Percentiles rank a stretch among this genome's conserved stretches.
phyloP scores from a whole-genome alignment of 2,797 vertebrate species.

The Rhabdophis nuchalis region DNA sequence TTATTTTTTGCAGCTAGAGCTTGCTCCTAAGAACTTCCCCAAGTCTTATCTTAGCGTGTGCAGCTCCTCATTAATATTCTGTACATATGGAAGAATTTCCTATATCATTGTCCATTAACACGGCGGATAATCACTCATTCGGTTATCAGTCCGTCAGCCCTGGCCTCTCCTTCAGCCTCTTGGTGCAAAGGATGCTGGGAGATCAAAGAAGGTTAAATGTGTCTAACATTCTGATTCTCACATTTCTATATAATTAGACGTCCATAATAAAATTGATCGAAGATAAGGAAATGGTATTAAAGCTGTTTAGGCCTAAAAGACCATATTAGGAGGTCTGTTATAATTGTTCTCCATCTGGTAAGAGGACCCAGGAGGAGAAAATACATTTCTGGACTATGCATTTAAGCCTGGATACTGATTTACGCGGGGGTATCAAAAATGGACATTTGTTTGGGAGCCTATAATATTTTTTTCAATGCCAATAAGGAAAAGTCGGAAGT shows the following conservation, averaged over 20 bases:
- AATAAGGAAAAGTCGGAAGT: constrained; percentile 44
- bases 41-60: constrained; percentile 88
- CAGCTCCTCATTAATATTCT: constrained; percentile 99
- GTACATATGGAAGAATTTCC: constrained; percentile 86
- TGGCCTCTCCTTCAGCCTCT: constrained; percentile 78
- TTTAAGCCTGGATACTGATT: constrained; percentile 16
- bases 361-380: constrained; percentile 40
- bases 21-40: constrained; percentile 72
- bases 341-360: constrained; percentile 29
- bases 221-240: constrained; percentile 70
- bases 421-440: neutral
- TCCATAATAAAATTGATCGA: constrained; percentile 85
- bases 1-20: constrained; percentile 37
- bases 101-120: constrained; percentile 99
- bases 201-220: constrained; percentile 76
- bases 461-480: constrained; percentile 19
- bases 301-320: constrained; percentile 65
- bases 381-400: constrained; percentile 29
- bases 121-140: constrained; percentile 98
- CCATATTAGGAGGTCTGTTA: constrained; percentile 53
- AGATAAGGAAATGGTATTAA: constrained; percentile 79
- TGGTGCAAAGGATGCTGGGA: constrained; percentile 77
- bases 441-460: constrained; percentile 16
- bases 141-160: constrained; percentile 94
- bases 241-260: constrained; percentile 77